phyloP scores from a whole-genome alignment of 2,888 invertebrate species.

The Lasioglossum oenotherae region DNA sequence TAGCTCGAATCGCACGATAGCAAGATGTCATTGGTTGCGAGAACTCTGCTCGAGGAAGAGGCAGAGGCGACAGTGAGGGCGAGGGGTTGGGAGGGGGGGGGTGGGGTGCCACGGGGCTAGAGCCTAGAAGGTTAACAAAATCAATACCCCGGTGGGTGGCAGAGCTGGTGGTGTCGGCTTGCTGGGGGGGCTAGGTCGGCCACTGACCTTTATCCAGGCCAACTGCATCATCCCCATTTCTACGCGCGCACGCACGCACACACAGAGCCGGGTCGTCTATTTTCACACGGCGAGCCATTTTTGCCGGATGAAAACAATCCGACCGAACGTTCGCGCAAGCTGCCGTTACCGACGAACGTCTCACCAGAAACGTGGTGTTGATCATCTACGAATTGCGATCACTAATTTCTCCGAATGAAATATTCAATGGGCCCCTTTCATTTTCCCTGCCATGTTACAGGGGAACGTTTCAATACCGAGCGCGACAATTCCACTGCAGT shows the following conservation, averaged over 20 bases:
- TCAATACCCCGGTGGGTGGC: slow-evolving; percentile 76
- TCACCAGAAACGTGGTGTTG: slow-evolving; percentile 13
- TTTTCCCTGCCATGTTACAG: too few species aligned
- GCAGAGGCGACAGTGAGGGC: slow-evolving; percentile 8
- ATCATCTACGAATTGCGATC: slow-evolving; percentile 25
- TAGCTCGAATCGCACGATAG: slow-evolving; percentile 37
- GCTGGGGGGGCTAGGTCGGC: slow-evolving; percentile 81
- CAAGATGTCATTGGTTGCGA: slow-evolving; percentile 51
- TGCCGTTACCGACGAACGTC: slow-evolving; percentile 21
- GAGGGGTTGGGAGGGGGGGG: background rate
- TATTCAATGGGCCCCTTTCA: background rate
- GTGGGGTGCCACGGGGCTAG: slow-evolving; percentile 57
- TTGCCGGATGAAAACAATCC: slow-evolving; percentile 69
- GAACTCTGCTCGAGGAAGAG: slow-evolving; percentile 30
- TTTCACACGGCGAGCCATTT: slow-evolving; percentile 72
- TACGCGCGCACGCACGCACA: slow-evolving; percentile 55
- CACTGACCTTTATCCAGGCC: slow-evolving; percentile 83
- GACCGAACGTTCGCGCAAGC: slow-evolving; percentile 28
- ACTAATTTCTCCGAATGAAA: background rate
- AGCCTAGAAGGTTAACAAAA: slow-evolving; percentile 80
- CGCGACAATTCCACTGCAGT: too few species aligned
- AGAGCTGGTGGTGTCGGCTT: slow-evolving; percentile 64
- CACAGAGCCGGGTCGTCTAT: slow-evolving; percentile 66
- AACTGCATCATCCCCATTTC: slow-evolving; percentile 81
- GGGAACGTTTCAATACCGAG: too few species aligned